Conservation (phyloP, 2,888 invertebrate species). For the Watsonalla binaria region DNA sequence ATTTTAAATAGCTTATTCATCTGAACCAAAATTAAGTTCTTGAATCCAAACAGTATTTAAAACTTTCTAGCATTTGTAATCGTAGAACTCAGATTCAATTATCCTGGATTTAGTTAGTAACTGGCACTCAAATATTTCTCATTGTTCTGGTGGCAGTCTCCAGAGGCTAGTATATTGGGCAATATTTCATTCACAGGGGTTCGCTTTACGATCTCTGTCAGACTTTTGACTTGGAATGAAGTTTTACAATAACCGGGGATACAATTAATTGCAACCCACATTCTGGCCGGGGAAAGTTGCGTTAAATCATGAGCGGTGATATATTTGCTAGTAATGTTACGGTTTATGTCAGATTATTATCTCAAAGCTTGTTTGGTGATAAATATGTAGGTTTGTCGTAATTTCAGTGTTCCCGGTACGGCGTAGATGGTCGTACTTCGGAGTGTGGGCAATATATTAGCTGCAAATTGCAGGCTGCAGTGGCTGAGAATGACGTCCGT, state of each 20-base stretch:
- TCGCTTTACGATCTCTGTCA: constrained; percentile 43
- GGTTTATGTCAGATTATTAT: background rate
- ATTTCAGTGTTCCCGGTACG: constrained; percentile 23
- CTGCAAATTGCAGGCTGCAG: constrained; percentile 39
- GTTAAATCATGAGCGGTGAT: background rate
- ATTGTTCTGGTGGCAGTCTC: constrained; percentile 22
- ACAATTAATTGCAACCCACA: constrained; percentile 30
- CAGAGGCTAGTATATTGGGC: constrained; percentile 30
- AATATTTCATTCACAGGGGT: constrained; percentile 49
- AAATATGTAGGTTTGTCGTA: constrained; percentile 22
- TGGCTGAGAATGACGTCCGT: constrained; percentile 55
- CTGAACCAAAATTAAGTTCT: background rate
- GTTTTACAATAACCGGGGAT: constrained; percentile 34
- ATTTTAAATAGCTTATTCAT: background rate
- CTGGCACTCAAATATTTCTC: constrained; percentile 29
- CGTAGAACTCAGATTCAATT: constrained; percentile 22
- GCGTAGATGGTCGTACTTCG: constrained; percentile 26
- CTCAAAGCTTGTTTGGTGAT: constrained; percentile 1
- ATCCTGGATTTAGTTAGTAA: constrained; percentile 29
- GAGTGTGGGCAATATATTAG: constrained; percentile 39
- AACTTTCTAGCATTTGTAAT: background rate
- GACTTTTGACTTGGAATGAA: constrained; percentile 46
- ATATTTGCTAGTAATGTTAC: background rate
- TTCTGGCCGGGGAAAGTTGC: constrained; percentile 4
- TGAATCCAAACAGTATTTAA: background rate